These are phyloP conservation scores for Sphenodon punctatus DNA, from an alignment of 2,797 vertebrate genomes.

Conservation along the genomic window DNA sequence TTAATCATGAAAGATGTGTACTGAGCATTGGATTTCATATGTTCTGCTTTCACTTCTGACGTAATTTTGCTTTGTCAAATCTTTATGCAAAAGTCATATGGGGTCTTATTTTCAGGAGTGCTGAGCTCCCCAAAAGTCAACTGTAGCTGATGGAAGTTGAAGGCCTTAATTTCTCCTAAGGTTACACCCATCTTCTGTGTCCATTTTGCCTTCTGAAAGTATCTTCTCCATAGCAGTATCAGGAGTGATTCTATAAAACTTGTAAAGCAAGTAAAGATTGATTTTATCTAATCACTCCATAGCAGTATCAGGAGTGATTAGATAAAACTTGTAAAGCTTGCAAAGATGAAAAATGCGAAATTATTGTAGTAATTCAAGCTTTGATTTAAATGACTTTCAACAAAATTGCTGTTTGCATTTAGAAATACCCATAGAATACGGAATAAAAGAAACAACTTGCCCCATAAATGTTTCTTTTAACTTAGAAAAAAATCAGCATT, in stretches of 20 bases:
- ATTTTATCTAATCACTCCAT: too few relatives aligned
- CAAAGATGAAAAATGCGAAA: conserved; percentile 18
- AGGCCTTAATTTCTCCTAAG: neutral
- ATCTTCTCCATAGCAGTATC: neutral
- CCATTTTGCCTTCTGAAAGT: neutral
- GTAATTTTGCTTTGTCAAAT: neutral
- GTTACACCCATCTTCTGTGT: neutral
- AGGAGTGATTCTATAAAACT: too few relatives aligned
- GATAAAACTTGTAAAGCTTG: conserved; percentile 5
- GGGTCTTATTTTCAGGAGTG: neutral
- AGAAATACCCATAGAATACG: conserved; percentile 3
- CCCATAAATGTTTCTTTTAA: conserved; percentile 1
- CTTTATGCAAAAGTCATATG: too few relatives aligned
- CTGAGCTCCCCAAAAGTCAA: neutral
- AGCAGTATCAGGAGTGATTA: neutral
- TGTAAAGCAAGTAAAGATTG: too few relatives aligned
- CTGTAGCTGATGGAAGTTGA: neutral
- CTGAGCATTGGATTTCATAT: neutral
- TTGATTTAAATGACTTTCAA: conserved; percentile 26
- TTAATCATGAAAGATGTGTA: neutral
- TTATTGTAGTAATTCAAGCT: neutral
- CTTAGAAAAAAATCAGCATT: conserved; percentile 30
- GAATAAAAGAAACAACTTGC: conserved; percentile 33
- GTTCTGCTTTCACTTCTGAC: neutral
- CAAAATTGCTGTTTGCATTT: conserved; percentile 4